Conservation (phyloP, 2,113 vertebrate genomes). For the Plotosus lineatus region DNA sequence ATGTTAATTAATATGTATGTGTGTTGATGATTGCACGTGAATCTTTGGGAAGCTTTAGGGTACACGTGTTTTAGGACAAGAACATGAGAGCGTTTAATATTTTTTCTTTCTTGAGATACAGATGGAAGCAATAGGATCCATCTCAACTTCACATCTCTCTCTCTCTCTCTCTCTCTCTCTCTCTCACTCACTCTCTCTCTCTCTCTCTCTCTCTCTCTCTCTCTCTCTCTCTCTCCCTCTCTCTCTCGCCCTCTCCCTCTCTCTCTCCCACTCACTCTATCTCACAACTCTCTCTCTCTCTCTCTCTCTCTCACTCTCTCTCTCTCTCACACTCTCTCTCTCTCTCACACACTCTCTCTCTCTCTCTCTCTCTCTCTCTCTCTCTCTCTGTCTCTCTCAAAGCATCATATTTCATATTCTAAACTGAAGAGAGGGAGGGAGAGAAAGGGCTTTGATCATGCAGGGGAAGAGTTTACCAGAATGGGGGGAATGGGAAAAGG, state of each 20-base stretch:
- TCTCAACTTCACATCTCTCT: neutral
- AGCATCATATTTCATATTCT: constrained; percentile 17
- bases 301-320: neutral
- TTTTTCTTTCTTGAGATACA: neutral
- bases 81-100: neutral
- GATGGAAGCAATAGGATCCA: neutral
- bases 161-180: constrained; percentile 19
- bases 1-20: neutral
- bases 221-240: constrained; percentile 1
- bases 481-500: neutral
- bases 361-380: neutral
- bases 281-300: too few species aligned
- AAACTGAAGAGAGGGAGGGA: neutral
- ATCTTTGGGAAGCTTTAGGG: neutral
- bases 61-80: neutral
- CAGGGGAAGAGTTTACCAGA: neutral
- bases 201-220: neutral
- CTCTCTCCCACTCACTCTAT: neutral
- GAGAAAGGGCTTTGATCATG: neutral
- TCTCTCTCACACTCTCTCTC: constrained; percentile 22
- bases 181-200: neutral
- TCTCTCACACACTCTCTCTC: neutral
- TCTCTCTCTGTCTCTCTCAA: neutral
- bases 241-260: constrained; percentile 19
- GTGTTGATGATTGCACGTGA: neutral